phyloP scores from a whole-genome alignment of 2,113 vertebrate genomes.

The Heteronetta atricapilla region DNA sequence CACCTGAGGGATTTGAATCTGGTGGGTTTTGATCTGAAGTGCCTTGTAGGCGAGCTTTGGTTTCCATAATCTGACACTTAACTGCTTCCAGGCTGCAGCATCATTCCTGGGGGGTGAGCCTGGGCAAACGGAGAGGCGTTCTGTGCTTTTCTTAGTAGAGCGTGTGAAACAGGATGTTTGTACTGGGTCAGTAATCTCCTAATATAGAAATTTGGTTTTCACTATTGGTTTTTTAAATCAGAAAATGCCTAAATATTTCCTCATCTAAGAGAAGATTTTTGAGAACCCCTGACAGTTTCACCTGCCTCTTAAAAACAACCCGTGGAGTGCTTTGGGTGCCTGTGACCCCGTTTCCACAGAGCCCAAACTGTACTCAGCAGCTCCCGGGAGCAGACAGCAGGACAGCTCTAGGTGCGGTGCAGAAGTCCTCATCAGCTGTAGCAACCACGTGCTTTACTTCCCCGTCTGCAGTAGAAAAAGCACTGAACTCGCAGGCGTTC shows the following conservation, averaged over 20 bases:
- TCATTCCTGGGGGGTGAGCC: not conserved
- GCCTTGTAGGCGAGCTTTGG: not conserved
- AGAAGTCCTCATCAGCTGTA: not conserved
- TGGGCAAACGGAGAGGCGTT: not conserved
- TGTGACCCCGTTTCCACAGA: not conserved
- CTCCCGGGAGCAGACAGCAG: not conserved
- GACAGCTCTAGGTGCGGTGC: fast-evolving
- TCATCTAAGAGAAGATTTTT: not conserved
- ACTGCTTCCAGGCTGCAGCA: not conserved
- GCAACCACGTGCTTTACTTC: not conserved
- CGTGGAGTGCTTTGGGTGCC: not conserved
- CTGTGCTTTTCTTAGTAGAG: not conserved
- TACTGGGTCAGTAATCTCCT: not conserved
- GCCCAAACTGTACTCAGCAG: not conserved
- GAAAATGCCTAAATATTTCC: not conserved
- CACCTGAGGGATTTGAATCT: constrained; percentile 11
- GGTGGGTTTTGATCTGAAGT: not conserved
- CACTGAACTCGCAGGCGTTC: not conserved
- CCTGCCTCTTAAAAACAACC: not conserved
- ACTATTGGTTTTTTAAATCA: not conserved
- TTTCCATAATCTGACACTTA: not conserved
- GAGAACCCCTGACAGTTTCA: not conserved
- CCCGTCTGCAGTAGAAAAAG: not conserved
- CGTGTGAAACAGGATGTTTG: not conserved
- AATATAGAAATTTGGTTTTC: not conserved